Percentiles rank a stretch among this genome's conserved stretches.
Evolutionary conservation across 2,888 invertebrate genomes (phyloP).

Genomic region (Apodemia zela): DNA sequence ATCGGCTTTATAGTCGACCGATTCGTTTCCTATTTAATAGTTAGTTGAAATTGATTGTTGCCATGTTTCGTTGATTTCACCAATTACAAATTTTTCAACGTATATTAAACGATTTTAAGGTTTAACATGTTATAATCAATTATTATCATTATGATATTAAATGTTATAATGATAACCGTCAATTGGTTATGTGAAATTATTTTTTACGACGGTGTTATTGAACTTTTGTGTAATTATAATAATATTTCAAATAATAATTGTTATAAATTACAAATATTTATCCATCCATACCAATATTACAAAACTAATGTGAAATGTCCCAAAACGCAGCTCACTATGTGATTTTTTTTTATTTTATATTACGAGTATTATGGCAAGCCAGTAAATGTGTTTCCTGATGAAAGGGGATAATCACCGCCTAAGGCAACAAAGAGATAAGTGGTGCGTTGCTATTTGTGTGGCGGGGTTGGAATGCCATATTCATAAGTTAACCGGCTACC

Average conservation of each 20-base stretch:
- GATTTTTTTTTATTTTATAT: too few relatives aligned
- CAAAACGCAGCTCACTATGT: too few relatives aligned
- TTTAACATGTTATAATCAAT: conserved; percentile 30
- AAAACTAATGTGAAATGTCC: too few relatives aligned
- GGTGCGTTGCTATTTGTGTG: too few relatives aligned
- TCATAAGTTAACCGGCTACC: too few relatives aligned
- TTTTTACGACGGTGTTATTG: conserved; percentile 10
- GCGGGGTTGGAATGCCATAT: too few relatives aligned
- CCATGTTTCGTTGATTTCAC: conserved; percentile 64
- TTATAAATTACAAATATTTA: too few relatives aligned
- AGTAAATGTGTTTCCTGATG: too few relatives aligned
- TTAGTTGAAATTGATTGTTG: conserved; percentile 69
- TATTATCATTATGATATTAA: conserved; percentile 25
- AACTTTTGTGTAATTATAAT: conserved; percentile 2
- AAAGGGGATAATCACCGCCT: too few relatives aligned
- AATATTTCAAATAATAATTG: neutral
- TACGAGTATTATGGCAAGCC: too few relatives aligned
- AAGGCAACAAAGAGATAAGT: too few relatives aligned
- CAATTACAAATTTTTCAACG: conserved; percentile 53
- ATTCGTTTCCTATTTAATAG: conserved; percentile 67
- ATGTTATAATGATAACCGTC: conserved; percentile 7
- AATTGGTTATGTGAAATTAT: conserved; percentile 6
- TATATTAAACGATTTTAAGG: conserved; percentile 39
- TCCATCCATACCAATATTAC: too few relatives aligned
- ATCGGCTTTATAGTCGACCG: conserved; percentile 66